A percentile compares a stretch with the other conserved stretches of the same genome.
These are phyloP conservation scores for Ophiothrix spiculata DNA, from an alignment of 35 echinoderm and acorn worm species.

Conservation along the genomic window DNA sequence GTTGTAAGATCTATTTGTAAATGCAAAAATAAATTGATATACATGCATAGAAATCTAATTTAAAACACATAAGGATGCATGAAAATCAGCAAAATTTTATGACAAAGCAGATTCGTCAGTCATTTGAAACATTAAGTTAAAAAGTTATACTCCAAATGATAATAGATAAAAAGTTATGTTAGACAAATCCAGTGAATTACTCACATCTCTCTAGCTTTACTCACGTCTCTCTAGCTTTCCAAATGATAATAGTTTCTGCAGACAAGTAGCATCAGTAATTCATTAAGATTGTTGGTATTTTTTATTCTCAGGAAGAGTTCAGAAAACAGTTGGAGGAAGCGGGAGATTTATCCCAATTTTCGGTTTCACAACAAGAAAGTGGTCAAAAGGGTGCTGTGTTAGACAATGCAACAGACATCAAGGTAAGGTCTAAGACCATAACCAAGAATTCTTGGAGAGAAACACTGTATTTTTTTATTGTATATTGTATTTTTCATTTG, in stretches of 20 bases:
- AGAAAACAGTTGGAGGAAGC: conserved; percentile 54
- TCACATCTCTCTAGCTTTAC: no score
- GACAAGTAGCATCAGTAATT: background rate
- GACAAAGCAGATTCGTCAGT: no score
- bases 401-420: conserved; percentile 95
- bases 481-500: no score
- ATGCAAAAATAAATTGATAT: no score
- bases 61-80: background rate
- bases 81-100: background rate
- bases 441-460: no score
- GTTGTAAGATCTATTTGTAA: conserved; percentile 70
- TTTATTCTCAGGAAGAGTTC: conserved; percentile 64
- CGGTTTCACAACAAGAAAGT: conserved; percentile 79
- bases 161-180: no score
- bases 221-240: background rate
- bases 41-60: no score
- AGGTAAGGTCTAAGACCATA: conserved; percentile 43
- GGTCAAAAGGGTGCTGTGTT: conserved; percentile 69
- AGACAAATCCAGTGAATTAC: no score
- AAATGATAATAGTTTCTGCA: background rate
- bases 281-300: background rate
- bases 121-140: no score
- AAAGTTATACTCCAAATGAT: no score
- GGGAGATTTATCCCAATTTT: conserved; percentile 75
- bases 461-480: no score